These are phyloP conservation scores for Drosophila kuntzei DNA, from an alignment of 2,888 invertebrate genomes.

Conservation along the genomic window DNA sequence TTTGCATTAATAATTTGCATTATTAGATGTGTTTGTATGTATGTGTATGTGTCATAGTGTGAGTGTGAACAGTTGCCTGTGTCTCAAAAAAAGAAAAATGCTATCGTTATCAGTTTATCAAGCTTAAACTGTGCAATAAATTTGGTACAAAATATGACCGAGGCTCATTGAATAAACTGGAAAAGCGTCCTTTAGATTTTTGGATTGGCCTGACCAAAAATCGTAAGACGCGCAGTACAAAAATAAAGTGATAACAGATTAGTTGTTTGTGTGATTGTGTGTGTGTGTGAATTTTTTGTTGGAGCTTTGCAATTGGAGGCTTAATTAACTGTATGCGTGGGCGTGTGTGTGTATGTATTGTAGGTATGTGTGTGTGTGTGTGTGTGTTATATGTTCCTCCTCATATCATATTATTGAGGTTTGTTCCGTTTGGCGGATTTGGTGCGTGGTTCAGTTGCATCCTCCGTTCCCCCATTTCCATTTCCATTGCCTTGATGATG, in stretches of 20 bases:
- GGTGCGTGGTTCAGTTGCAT: slow-evolving; percentile 27
- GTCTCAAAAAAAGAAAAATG: neutral
- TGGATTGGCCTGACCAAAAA: slow-evolving; percentile 29
- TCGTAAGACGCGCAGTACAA: slow-evolving; percentile 12
- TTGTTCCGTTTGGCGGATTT: slow-evolving; percentile 61
- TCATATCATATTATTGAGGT: slow-evolving; percentile 52
- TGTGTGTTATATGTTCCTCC: slow-evolving; percentile 5
- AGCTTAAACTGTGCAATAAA: neutral
- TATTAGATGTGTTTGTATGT: slow-evolving; percentile 3
- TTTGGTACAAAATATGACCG: slow-evolving; percentile 11
- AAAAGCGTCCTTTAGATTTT: slow-evolving; percentile 4
- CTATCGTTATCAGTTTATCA: slow-evolving; percentile 23
- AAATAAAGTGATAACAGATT: neutral
- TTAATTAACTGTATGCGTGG: slow-evolving; percentile 19
- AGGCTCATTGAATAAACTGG: neutral
- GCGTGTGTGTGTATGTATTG: slow-evolving; percentile 10
- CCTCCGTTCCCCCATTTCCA: slow-evolving; percentile 33
- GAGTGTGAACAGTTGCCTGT: slow-evolving; percentile 34
- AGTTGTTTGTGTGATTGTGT: neutral
- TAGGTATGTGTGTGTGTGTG: slow-evolving; percentile 8
- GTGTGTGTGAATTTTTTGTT: slow-evolving; percentile 2
- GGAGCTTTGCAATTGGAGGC: slow-evolving; percentile 33
- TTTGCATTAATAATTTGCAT: slow-evolving; percentile 39
- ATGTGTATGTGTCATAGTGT: neutral
- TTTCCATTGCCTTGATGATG: slow-evolving; percentile 52